Conservation (phyloP, 2,888 invertebrate species). For the Scaptodrosophila latifasciaeformis region DNA sequence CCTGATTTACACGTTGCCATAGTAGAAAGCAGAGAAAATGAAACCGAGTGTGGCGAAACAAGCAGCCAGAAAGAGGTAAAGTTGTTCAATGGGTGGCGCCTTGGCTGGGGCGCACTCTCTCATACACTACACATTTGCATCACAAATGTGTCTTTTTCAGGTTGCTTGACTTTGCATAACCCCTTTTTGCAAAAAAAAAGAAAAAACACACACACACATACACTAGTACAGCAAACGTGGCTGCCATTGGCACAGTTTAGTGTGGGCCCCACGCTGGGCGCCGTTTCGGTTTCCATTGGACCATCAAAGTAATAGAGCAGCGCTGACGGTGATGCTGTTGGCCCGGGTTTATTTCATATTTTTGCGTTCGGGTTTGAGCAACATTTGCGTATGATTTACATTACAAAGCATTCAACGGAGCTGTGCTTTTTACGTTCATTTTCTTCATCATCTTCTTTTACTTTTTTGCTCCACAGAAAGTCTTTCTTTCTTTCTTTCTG, state of each 20-base stretch:
- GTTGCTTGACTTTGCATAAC: constrained; percentile 69
- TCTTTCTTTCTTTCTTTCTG: too few relatives aligned
- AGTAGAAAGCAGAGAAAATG: constrained; percentile 20
- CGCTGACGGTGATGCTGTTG: constrained; percentile 8
- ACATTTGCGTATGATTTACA: constrained; percentile 63
- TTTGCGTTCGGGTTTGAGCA: constrained; percentile 41
- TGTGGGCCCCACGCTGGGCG: constrained; percentile 20
- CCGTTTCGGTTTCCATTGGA: neutral
- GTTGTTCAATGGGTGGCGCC: neutral
- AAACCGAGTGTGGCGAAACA: constrained; percentile 22
- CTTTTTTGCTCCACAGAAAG: constrained; percentile 15
- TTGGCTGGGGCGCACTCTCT: neutral
- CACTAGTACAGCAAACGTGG: neutral
- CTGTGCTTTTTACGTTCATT: constrained; percentile 26
- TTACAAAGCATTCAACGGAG: constrained; percentile 49
- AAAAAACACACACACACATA: constrained; percentile 5
- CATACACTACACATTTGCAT: constrained; percentile 48
- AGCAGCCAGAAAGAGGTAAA: too few relatives aligned
- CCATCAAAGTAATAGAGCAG: constrained; percentile 39
- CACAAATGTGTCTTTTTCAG: constrained; percentile 68
- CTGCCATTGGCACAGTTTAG: neutral
- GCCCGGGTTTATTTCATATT: constrained; percentile 55
- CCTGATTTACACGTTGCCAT: constrained; percentile 66
- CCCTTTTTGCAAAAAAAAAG: constrained; percentile 40
- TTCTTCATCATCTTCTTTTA: neutral